A percentile compares a stretch with the other conserved stretches of the same genome.
These are phyloP conservation scores for Hippocampus zosterae DNA, from an alignment of 2,113 vertebrate species.

Conservation along the genomic window DNA sequence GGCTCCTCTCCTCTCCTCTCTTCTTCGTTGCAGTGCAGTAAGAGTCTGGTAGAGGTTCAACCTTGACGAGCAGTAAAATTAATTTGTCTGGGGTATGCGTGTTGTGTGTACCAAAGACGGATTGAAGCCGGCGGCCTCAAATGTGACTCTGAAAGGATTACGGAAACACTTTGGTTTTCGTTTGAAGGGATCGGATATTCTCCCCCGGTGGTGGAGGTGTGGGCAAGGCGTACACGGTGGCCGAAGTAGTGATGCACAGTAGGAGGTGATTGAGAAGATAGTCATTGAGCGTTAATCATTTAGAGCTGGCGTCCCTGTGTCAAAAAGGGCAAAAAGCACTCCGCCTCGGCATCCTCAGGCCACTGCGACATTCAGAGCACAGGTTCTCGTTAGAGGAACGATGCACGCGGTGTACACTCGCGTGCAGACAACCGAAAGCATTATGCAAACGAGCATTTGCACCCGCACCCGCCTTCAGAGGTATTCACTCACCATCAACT, in stretches of 20 bases:
- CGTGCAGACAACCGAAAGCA: conserved; percentile 39
- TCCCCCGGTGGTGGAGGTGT: background rate
- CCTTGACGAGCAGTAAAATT: conserved; percentile 40
- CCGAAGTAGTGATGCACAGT: conserved; percentile 36
- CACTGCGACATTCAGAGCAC: conserved; percentile 31
- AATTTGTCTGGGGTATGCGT: conserved; percentile 41
- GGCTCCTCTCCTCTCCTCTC: conserved; percentile 59
- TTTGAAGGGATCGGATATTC: conserved; percentile 52
- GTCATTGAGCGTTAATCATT: conserved; percentile 57
- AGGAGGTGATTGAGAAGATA: conserved; percentile 42
- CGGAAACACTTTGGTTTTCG: conserved; percentile 51
- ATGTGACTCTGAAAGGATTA: conserved; percentile 20
- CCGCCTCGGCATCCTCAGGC: conserved; percentile 53
- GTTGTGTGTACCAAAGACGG: conserved; percentile 51
- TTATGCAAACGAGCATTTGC: conserved; percentile 53
- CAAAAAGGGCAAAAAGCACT: conserved; percentile 56
- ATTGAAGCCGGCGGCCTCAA: conserved; percentile 47
- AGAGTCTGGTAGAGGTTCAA: conserved; percentile 32
- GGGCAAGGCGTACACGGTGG: conserved; percentile 4
- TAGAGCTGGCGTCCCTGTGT: conserved; percentile 52
- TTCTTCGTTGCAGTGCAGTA: conserved; percentile 29
- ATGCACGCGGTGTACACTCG: conserved; percentile 19
- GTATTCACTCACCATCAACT: conserved; percentile 28
- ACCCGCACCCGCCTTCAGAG: conserved; percentile 19
- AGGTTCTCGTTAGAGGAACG: conserved; percentile 54